Evolutionary conservation across 2,888 invertebrate genomes (phyloP).

Genomic region (Apamea sordens): DNA sequence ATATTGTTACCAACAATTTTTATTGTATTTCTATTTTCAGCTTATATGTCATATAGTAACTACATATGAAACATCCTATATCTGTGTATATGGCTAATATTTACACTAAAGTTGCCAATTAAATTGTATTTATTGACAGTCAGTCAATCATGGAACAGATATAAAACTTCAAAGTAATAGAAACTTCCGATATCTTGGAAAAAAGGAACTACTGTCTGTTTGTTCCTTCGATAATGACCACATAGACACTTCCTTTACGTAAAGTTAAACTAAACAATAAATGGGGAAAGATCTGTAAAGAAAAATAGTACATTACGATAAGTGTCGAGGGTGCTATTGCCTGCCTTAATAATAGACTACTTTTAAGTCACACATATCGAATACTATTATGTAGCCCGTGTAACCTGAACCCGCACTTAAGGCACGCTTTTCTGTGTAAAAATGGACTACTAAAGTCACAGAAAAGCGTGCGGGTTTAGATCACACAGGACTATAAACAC

Average conservation of each 20-base stretch:
- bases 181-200: neutral
- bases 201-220: neutral
- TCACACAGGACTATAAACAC: neutral
- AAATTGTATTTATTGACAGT: constrained; percentile 4
- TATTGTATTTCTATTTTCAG: constrained; percentile 26
- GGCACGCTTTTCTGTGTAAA: no score
- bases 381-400: no score
- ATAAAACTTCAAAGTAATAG: constrained; percentile 13
- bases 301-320: neutral
- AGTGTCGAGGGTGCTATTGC: no score
- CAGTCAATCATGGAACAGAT: constrained; percentile 25
- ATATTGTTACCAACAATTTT: constrained; percentile 35
- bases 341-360: no score
- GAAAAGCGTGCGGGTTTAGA: no score
- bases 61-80: neutral
- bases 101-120: neutral
- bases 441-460: no score
- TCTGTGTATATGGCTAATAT: neutral
- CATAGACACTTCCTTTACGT: neutral
- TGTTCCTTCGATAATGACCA: neutral
- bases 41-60: constrained; percentile 1
- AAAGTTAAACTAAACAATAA: neutral
- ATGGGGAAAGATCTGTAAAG: neutral
- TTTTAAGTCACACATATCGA: no score
- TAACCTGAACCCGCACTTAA: no score